Conservation (phyloP, 2,888 invertebrate genomes). For the Epinotia ramella region DNA sequence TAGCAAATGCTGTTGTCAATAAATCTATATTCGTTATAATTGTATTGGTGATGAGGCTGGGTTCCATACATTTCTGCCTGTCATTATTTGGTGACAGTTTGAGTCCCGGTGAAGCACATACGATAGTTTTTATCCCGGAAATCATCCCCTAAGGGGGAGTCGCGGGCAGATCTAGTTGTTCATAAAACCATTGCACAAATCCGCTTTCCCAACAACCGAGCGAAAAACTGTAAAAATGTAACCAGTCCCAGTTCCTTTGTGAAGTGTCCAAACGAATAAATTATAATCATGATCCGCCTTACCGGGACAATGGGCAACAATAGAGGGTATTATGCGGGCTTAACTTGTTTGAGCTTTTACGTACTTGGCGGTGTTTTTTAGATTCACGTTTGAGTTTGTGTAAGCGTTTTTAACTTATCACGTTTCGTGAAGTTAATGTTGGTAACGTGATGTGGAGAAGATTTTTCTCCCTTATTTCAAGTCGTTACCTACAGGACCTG, state of each 20-base stretch:
- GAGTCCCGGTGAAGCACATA: too few relatives aligned
- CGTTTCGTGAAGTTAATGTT: not conserved
- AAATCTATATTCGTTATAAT: too few relatives aligned
- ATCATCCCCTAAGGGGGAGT: too few relatives aligned
- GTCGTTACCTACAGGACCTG: too few relatives aligned
- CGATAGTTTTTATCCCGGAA: too few relatives aligned
- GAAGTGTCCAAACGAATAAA: slow-evolving; percentile 38
- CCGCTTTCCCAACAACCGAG: slow-evolving; percentile 3
- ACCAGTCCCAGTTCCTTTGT: slow-evolving; percentile 25
- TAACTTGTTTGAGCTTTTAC: slow-evolving; percentile 41
- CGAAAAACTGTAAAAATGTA: slow-evolving; percentile 34
- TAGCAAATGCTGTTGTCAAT: too few relatives aligned
- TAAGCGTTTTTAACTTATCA: slow-evolving; percentile 9
- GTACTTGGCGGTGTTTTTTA: slow-evolving; percentile 32
- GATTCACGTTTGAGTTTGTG: slow-evolving; percentile 12
- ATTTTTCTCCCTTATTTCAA: not conserved
- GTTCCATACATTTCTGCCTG: too few relatives aligned
- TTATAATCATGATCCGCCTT: slow-evolving; percentile 28
- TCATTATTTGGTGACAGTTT: too few relatives aligned
- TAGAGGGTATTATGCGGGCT: slow-evolving; percentile 30
- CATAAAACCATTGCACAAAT: too few relatives aligned
- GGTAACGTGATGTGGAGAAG: not conserved
- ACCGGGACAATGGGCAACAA: slow-evolving; percentile 31
- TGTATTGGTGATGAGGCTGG: too few relatives aligned
- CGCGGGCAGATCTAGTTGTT: too few relatives aligned